Percentiles rank a stretch among this genome's conserved stretches.
Evolutionary conservation across 53 echinoderm and acorn worm genomes (phyloP).

Genomic region (Mesocentrotus franciscanus): DNA sequence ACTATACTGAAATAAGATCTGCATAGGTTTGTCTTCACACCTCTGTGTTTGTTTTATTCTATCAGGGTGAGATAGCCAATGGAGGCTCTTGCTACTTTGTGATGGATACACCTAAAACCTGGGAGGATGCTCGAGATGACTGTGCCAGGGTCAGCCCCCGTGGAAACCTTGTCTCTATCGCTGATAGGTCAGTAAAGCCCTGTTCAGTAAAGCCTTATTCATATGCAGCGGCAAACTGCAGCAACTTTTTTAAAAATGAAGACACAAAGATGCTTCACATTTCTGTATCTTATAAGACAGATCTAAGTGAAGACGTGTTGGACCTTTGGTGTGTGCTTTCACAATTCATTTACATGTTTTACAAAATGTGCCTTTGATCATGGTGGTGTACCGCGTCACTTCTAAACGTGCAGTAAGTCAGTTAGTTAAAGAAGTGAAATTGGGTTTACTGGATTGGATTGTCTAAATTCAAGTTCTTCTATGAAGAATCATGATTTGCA

Average conservation of each 20-base stretch:
- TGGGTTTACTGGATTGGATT: background rate
- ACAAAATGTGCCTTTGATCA: background rate
- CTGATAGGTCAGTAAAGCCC: slow-evolving; percentile 70
- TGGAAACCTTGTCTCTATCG: slow-evolving; percentile 76
- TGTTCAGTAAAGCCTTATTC: background rate
- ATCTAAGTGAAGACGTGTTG: too few relatives aligned
- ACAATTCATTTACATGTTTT: too few relatives aligned
- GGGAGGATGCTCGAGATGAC: slow-evolving; percentile 70
- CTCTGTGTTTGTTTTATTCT: background rate
- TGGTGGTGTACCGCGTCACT: too few relatives aligned
- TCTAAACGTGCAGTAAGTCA: too few relatives aligned
- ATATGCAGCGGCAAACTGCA: background rate
- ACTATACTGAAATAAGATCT: background rate
- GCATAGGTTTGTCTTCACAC: background rate
- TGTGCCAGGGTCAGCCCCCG: slow-evolving; percentile 58
- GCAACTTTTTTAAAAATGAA: too few relatives aligned
- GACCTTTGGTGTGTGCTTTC: too few relatives aligned
- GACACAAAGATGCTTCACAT: too few relatives aligned
- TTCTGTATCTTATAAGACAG: too few relatives aligned
- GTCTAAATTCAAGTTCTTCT: background rate
- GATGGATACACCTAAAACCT: slow-evolving; percentile 33
- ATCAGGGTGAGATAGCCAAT: slow-evolving; percentile 84
- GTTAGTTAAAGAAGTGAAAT: background rate
- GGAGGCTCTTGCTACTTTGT: slow-evolving; percentile 80
- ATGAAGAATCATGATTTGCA: background rate